Evolutionary conservation across 30 jellyfish, hydroid and myxozoan genomes (phyloP).

Genomic region (Pseudorhiza aurosa): DNA sequence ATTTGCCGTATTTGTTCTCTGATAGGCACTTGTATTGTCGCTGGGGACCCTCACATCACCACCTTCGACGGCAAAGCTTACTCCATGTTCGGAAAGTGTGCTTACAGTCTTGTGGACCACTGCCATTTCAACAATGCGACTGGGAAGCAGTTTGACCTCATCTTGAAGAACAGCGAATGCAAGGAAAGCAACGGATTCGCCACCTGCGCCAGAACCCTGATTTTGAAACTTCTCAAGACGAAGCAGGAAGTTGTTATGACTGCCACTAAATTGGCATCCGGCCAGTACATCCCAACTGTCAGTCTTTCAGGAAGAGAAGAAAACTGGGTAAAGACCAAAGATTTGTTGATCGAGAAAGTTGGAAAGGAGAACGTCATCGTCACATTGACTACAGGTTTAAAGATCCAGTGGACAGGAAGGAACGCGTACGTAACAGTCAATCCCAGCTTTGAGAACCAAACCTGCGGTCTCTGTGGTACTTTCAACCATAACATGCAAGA

Average conservation of each 20-base stretch:
- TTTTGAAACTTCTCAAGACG: conserved; percentile 70
- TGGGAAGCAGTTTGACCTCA: conserved; percentile 79
- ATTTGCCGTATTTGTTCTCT: too few species aligned
- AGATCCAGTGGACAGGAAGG: conserved; percentile 88
- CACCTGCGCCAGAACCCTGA: conserved; percentile 84
- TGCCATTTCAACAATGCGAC: conserved; percentile 81
- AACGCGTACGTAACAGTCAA: conserved; percentile 89
- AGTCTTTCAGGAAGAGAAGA: conserved; percentile 78
- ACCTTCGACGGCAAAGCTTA: conserved; percentile 96
- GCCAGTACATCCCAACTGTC: conserved; percentile 72
- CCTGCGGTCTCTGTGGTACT: conserved; percentile 99
- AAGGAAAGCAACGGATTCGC: conserved; percentile 62
- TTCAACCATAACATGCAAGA: conserved; percentile 83
- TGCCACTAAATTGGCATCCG: conserved; percentile 19
- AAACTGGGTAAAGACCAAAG: conserved; percentile 50
- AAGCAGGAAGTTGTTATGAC: conserved; percentile 64
- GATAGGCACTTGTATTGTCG: conserved; percentile 89
- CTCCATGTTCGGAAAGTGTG: conserved; percentile 95
- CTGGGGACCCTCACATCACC: conserved; percentile 95
- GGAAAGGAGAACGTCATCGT: conserved; percentile 85
- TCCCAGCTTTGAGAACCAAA: conserved; percentile 77
- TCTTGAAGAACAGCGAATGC: conserved; percentile 81
- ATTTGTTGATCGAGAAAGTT: conserved; percentile 69
- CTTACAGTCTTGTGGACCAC: conserved; percentile 91
- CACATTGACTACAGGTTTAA: conserved; percentile 48